These are phyloP conservation scores for Drosophila phalerata DNA, from an alignment of 2,888 invertebrate species.

Conservation along the genomic window DNA sequence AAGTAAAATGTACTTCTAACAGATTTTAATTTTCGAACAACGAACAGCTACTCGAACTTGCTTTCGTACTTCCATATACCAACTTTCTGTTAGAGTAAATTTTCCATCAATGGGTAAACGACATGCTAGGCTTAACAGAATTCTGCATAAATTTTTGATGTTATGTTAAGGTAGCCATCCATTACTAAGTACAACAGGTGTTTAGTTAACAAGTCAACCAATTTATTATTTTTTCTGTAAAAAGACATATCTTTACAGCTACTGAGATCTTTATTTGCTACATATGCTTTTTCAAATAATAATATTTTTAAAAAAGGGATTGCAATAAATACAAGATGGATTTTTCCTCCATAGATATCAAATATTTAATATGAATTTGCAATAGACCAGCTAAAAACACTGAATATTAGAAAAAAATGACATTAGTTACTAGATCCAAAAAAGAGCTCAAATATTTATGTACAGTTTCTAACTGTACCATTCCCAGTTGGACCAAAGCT, in stretches of 20 bases:
- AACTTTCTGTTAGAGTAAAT: neutral
- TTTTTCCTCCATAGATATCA: too few relatives aligned
- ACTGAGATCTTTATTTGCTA: neutral
- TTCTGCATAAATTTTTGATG: neutral
- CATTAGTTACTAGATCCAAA: neutral
- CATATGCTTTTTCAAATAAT: too few relatives aligned
- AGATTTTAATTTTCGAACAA: neutral
- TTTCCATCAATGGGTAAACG: neutral
- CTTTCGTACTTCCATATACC: neutral
- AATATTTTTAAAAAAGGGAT: too few relatives aligned
- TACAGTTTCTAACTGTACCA: conserved; percentile 15
- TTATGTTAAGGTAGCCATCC: neutral
- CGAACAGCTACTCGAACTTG: neutral
- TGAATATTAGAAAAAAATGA: neutral
- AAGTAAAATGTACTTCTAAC: neutral
- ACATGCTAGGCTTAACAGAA: neutral
- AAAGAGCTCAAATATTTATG: neutral
- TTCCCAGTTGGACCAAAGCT: conserved; percentile 23
- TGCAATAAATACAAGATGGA: too few relatives aligned
- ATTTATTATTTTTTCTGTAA: too few relatives aligned
- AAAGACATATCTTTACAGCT: too few relatives aligned
- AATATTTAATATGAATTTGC: too few relatives aligned
- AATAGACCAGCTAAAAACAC: too few relatives aligned
- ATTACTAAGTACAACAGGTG: conserved; percentile 41
- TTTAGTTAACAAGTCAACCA: neutral